A percentile compares a stretch with the other conserved stretches of the same genome.
phyloP scores from a whole-genome alignment of 2,113 vertebrate species.

The Rhea americana region DNA sequence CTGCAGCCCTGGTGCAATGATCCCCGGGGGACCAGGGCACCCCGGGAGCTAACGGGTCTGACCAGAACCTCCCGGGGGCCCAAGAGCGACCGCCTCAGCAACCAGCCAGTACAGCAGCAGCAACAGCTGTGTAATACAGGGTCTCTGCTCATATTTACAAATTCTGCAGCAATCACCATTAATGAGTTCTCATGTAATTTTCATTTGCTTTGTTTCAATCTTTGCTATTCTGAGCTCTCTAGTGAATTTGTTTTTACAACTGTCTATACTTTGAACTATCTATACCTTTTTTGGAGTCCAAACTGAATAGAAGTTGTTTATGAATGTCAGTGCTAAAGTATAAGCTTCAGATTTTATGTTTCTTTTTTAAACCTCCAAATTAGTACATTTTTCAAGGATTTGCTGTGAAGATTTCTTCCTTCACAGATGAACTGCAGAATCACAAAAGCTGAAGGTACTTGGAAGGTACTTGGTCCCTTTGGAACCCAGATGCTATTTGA shows the following conservation, averaged over 20 bases:
- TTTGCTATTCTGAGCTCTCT: neutral
- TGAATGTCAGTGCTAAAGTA: neutral
- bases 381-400: neutral
- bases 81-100: neutral
- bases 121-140: neutral
- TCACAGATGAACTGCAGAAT: neutral
- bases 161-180: neutral
- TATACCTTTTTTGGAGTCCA: neutral
- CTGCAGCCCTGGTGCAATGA: too few relatives aligned
- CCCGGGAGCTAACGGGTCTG: too few relatives aligned
- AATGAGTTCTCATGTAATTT: neutral
- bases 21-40: too few relatives aligned
- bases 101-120: too few relatives aligned
- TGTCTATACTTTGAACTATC: neutral
- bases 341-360: neutral
- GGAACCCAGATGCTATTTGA: rapidly evolving
- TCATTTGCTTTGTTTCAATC: neutral
- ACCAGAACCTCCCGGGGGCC: too few relatives aligned
- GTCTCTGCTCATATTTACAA: neutral
- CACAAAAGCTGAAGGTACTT: neutral
- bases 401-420: neutral
- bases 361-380: neutral
- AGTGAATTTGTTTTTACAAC: neutral
- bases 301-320: neutral
- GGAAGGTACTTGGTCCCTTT: neutral